Evolutionary conservation across 2,888 invertebrate species (phyloP).

Genomic region (Pseudeuparius sepicola): DNA sequence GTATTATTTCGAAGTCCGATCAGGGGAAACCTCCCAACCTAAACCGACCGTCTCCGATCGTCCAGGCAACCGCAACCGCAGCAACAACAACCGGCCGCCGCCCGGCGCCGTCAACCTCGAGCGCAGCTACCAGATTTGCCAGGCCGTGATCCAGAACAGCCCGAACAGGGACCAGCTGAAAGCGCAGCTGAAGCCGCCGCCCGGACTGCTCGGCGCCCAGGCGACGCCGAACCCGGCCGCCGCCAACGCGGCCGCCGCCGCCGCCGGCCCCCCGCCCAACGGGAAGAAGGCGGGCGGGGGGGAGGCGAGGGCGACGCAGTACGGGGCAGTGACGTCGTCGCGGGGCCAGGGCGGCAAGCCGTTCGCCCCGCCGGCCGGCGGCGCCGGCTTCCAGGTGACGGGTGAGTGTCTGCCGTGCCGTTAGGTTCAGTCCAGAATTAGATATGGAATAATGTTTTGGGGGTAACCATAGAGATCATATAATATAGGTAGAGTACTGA

Average conservation of each 20-base stretch:
- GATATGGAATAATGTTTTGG: no score
- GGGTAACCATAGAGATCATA: no score
- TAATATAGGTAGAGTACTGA: no score
- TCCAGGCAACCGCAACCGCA: conserved; percentile 26
- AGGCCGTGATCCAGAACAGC: conserved; percentile 88
- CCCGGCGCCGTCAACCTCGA: conserved; percentile 88
- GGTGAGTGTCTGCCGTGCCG: conserved; percentile 17
- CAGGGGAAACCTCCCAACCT: no score
- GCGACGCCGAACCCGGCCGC: no score
- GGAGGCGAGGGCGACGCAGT: conserved; percentile 36
- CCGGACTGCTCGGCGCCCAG: conserved; percentile 58
- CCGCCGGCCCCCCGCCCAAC: conserved; percentile 33
- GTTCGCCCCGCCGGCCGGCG: conserved; percentile 35
- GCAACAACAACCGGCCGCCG: conserved; percentile 61
- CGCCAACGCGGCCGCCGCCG: conserved; percentile 58
- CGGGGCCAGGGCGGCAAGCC: conserved; percentile 34
- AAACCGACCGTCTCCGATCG: no score
- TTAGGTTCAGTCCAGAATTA: no score
- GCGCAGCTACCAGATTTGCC: conserved; percentile 89
- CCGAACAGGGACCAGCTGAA: conserved; percentile 81
- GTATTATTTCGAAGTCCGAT: no score
- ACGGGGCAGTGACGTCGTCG: conserved; percentile 38
- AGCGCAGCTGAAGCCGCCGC: conserved; percentile 77
- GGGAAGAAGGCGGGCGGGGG: conserved; percentile 30
- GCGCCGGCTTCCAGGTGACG: conserved; percentile 32